Conservation (phyloP, 2,113 vertebrate genomes). For the Antidorcas marsupialis region DNA sequence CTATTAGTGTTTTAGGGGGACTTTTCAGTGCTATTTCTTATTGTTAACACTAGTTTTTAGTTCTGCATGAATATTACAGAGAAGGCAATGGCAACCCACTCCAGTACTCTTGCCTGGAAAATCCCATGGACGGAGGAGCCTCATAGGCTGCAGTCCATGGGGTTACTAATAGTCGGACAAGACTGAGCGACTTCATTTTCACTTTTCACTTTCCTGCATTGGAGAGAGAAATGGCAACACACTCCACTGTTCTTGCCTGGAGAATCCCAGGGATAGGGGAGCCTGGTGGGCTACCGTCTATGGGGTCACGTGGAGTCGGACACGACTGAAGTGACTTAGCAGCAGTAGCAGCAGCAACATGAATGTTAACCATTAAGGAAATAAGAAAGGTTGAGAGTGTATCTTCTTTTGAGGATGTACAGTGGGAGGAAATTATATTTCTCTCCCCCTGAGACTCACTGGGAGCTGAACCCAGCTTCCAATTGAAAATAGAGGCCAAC, state of each 20-base stretch:
- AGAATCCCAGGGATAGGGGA: neutral
- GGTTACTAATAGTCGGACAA: neutral
- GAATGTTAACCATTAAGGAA: neutral
- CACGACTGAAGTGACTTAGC: neutral
- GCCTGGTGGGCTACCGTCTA: neutral
- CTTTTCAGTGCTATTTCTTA: neutral
- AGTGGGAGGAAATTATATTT: neutral
- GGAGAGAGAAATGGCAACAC: neutral
- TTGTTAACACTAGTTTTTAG: neutral
- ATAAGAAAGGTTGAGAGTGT: neutral
- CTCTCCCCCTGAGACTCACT: neutral
- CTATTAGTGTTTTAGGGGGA: neutral
- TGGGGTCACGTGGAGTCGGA: rapidly evolving
- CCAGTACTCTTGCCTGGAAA: neutral
- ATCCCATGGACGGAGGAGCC: neutral
- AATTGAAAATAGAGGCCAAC: neutral
- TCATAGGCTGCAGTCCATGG: neutral
- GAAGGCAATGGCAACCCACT: neutral
- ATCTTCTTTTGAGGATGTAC: neutral
- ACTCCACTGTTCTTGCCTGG: neutral
- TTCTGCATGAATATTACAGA: neutral
- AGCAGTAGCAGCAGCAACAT: neutral
- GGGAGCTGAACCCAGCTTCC: neutral
- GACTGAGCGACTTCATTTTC: neutral
- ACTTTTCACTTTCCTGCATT: neutral